Evolutionary conservation across 2,888 invertebrate species (phyloP), one percentile per base, ranked within the genome.

Genomic region (Crioceris asparagi): DNA sequence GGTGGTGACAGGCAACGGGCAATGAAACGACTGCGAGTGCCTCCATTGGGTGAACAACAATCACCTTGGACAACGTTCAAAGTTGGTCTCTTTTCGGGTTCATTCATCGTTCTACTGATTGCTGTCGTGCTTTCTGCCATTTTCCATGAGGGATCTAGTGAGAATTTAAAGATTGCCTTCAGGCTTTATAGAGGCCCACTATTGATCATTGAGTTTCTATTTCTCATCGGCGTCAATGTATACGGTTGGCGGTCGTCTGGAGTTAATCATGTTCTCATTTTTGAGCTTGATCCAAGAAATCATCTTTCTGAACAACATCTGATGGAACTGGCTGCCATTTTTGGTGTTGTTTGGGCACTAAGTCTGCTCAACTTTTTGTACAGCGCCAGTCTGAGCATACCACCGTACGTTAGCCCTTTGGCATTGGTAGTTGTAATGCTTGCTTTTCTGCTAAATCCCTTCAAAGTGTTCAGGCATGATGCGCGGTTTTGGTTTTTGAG

Each of bases 21-120:
- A 3, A 91, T 90, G 90, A 90, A 90, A 61, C 68, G 86, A 26
- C 65, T 91, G 15, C 64, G 87, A 35, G 88, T 88, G 1, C 90
- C 88, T 1, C 90, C 90, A 3, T 33, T 91, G 17, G 86, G 85
- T 10, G 88, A 88, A 62, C 79, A 83, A 52, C 80, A 83, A 56
- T 79, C 79, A 41, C 81, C 83, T 1, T 83, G 83, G 78, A 84
- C 82, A 3, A 85, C 84, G 1, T 86, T 86, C 54, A 82, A 83
- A 69, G 81, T 81, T 61, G 90, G 90, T 1, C 69, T 90, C 3
- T 88, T 84, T 60, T 77, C 83, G 5, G 90, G 90, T 15, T 79
- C 83, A 17, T 86, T 88, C 61, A 65, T 84, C 36, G 79, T 88
- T 11, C 69, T 88, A 8, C 63, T 81, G 26, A 66, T 79, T 15